phyloP scores from a whole-genome alignment of 2,113 vertebrate genomes.

The Anarrhichthys ocellatus region DNA sequence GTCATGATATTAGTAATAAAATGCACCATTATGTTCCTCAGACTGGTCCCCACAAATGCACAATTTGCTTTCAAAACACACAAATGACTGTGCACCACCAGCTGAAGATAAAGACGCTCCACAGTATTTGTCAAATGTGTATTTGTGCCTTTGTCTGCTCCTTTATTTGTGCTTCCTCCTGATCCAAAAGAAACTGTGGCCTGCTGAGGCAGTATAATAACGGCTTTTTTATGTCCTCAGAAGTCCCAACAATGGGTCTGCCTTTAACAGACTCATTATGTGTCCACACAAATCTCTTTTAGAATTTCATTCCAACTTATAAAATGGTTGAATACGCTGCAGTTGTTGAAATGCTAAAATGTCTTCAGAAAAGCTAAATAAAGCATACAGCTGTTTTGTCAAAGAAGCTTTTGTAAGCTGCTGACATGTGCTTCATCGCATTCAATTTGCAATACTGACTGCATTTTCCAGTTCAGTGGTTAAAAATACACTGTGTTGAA shows the following conservation, averaged over 20 bases:
- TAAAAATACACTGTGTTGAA: constrained; percentile 22
- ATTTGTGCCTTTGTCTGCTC: neutral
- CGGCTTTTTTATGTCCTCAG: neutral
- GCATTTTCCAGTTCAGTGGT: constrained; percentile 7
- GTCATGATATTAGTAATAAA: neutral
- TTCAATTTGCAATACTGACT: constrained; percentile 16
- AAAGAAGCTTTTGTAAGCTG: constrained; percentile 27
- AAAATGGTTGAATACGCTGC: neutral
- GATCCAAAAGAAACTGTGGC: neutral
- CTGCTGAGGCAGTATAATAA: neutral
- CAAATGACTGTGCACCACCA: neutral
- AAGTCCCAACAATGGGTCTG: neutral
- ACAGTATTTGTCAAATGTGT: neutral
- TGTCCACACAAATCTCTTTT: neutral
- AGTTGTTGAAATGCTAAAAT: neutral
- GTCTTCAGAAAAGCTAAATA: constrained; percentile 1
- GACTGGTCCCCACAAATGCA: neutral
- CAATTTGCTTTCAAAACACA: neutral
- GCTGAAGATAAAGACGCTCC: neutral
- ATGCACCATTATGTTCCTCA: neutral
- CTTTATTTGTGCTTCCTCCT: neutral
- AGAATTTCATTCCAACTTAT: neutral
- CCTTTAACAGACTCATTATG: neutral
- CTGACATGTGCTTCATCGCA: neutral
- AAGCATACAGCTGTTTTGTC: constrained; percentile 11